Conservation (phyloP, 2,113 vertebrate genomes). For the Phocoena sinus region DNA sequence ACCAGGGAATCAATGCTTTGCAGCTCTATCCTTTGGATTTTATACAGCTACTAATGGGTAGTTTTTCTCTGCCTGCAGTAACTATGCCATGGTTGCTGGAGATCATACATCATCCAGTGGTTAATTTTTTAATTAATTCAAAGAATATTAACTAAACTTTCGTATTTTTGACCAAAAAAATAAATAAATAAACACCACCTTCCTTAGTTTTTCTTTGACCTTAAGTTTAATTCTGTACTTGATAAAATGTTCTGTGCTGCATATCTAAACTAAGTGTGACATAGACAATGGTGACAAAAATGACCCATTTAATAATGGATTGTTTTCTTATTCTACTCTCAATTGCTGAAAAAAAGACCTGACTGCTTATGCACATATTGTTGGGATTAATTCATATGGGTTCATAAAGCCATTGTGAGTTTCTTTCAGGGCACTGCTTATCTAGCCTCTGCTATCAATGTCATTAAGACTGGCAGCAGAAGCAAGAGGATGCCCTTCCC, state of each 20-base stretch:
- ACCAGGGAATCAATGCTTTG: constrained; percentile 19
- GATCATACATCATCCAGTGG: not conserved
- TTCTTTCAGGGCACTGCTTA: not conserved
- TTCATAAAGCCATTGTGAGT: not conserved
- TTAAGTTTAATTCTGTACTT: not conserved
- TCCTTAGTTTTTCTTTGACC: not conserved
- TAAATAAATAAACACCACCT: not conserved
- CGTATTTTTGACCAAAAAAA: not conserved
- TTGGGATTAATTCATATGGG: not conserved
- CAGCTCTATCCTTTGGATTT: not conserved
- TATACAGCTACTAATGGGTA: not conserved
- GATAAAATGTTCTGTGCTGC: not conserved
- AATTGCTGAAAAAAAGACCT: not conserved
- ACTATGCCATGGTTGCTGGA: not conserved
- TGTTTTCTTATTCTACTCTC: constrained; percentile 33
- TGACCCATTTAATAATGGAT: constrained; percentile 35
- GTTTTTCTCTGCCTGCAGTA: not conserved
- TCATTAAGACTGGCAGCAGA: not conserved
- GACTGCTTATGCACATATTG: not conserved
- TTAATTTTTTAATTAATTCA: constrained; percentile 23
- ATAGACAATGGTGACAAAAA: not conserved
- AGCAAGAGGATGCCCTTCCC: not conserved
- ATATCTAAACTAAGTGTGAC: not conserved
- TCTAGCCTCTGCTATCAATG: not conserved
- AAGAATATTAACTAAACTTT: not conserved